Conservation (phyloP, 1,140 invertebrate genomes). For the Alviniconcha marisindica region DNA sequence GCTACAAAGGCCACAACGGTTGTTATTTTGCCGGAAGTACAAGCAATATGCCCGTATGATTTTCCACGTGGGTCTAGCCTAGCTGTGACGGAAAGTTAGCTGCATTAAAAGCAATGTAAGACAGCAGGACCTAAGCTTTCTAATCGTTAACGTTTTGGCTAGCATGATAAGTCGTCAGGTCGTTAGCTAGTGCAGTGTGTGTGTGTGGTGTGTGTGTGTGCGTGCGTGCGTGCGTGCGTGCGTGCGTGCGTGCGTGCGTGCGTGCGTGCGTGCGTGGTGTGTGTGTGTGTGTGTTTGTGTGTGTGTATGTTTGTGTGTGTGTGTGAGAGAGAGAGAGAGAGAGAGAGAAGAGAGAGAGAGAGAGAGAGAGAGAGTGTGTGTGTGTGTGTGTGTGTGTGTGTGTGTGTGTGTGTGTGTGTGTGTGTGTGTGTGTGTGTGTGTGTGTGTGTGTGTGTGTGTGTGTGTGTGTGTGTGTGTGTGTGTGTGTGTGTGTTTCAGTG, state of each 20-base stretch:
- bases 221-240: background rate
- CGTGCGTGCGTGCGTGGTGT: background rate
- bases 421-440: background rate
- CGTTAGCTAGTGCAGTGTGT: no score
- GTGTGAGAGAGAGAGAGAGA: background rate
- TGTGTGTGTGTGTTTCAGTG: conserved; percentile 14
- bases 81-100: no score
- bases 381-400: conserved; percentile 22
- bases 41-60: no score
- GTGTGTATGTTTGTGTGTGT: background rate
- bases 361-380: background rate
- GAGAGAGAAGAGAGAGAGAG: background rate
- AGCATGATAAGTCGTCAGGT: no score
- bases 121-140: no score
- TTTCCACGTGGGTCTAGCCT: no score
- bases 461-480: conserved; percentile 7
- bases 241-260: background rate
- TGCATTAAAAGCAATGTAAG: no score
- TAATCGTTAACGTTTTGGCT: no score
- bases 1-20: no score
- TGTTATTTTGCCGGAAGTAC: no score
- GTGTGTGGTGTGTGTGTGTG: background rate
- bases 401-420: conserved; percentile 26
- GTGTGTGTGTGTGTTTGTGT: background rate
- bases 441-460: background rate